A percentile compares a stretch with the other conserved stretches of the same genome.
phyloP scores from a whole-genome alignment of 2,113 vertebrate genomes.

The Corythornis cristatus region DNA sequence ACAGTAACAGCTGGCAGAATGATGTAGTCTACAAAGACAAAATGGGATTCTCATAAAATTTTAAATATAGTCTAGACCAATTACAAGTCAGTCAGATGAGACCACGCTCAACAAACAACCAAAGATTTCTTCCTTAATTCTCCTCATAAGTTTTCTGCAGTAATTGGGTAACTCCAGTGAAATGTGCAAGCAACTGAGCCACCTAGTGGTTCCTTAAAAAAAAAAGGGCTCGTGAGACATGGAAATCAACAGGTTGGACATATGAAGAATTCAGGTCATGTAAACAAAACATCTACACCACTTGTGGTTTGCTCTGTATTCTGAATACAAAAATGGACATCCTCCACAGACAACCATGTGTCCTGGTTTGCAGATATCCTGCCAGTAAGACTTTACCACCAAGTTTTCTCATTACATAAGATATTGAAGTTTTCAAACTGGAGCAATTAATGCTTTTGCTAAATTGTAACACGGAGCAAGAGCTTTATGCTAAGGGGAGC shows the following conservation, averaged over 20 bases:
- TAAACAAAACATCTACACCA: background rate
- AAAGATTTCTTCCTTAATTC: background rate
- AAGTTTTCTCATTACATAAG: background rate
- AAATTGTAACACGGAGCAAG: background rate
- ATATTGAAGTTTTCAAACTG: background rate
- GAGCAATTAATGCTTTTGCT: background rate
- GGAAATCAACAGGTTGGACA: background rate
- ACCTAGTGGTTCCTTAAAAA: slow-evolving; percentile 23
- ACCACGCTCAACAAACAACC: background rate
- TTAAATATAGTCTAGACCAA: background rate
- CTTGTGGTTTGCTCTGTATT: background rate
- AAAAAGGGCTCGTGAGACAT: background rate
- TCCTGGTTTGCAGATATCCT: background rate
- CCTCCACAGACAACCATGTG: background rate
- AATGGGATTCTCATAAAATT: background rate
- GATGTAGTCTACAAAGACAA: background rate
- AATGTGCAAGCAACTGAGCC: background rate
- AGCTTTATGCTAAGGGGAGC: background rate
- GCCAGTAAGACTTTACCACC: background rate
- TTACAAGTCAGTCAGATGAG: background rate
- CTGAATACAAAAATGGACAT: background rate
- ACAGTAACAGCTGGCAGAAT: background rate
- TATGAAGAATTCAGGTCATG: background rate
- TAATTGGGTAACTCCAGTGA: background rate
- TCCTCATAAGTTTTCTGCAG: background rate